These are phyloP conservation scores for Petrophora chlorosata DNA, from an alignment of 2,888 invertebrate genomes.

Conservation along the genomic window DNA sequence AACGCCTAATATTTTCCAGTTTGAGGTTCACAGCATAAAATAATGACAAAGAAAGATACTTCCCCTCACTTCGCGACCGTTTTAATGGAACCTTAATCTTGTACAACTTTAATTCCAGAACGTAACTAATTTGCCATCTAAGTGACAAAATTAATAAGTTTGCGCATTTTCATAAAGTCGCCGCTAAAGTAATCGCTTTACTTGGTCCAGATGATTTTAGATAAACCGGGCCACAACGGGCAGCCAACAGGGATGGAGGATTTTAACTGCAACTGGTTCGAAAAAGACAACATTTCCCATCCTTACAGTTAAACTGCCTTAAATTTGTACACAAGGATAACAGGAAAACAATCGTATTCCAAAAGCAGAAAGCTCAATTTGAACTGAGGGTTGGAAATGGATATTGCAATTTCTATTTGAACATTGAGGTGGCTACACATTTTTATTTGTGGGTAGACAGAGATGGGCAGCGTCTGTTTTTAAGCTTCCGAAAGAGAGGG, in stretches of 20 bases:
- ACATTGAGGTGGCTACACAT: constrained; percentile 78
- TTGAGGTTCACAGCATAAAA: neutral
- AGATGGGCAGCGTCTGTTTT: constrained; percentile 51
- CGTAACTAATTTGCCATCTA: constrained; percentile 50
- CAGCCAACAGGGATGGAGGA: constrained; percentile 74
- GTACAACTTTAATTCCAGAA: constrained; percentile 36
- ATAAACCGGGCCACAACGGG: constrained; percentile 68
- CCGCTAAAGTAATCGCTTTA: constrained; percentile 74
- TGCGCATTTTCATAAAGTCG: constrained; percentile 74
- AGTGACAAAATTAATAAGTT: constrained; percentile 70
- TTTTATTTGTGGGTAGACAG: constrained; percentile 78
- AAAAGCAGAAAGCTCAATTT: constrained; percentile 53
- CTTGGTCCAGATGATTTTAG: constrained; percentile 80
- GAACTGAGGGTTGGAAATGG: constrained; percentile 50
- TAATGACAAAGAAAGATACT: neutral
- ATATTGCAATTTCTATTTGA: constrained; percentile 77
- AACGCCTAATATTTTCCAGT: no score
- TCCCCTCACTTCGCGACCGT: neutral
- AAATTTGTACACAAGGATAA: constrained; percentile 35
- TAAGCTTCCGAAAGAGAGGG: constrained; percentile 55
- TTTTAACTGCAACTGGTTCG: constrained; percentile 80
- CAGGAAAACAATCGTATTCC: constrained; percentile 47
- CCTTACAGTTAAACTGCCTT: constrained; percentile 52
- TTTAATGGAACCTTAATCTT: constrained; percentile 14
- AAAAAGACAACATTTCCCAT: constrained; percentile 80